Percentiles rank a stretch among this genome's conserved stretches.
Evolutionary conservation across 2,797 vertebrate genomes (phyloP).

Genomic region (Synanceia verrucosa): DNA sequence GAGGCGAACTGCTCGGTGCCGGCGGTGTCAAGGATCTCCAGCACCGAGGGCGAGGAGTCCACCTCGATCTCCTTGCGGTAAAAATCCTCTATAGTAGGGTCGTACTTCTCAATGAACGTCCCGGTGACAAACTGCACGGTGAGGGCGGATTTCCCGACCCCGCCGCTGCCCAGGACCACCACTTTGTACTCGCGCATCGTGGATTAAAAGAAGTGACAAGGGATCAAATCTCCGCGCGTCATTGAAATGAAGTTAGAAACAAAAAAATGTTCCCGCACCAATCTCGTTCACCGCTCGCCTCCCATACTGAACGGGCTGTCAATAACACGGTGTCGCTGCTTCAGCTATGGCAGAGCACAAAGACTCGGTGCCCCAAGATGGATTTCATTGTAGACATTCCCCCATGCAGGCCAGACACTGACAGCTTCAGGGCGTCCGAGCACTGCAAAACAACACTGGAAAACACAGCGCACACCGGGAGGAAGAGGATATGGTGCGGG

Average conservation of each 20-base stretch:
- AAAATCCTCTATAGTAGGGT: constrained; percentile 98
- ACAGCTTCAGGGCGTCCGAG: constrained; percentile 57
- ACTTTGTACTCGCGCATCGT: constrained; percentile 98
- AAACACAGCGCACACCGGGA: constrained; percentile 29
- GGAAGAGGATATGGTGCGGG: constrained; percentile 39
- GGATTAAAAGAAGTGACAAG: constrained; percentile 60
- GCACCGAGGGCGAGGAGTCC: constrained; percentile 94
- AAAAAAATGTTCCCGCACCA: constrained; percentile 44
- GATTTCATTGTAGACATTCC: constrained; percentile 79
- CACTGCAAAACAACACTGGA: constrained; percentile 43
- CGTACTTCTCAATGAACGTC: constrained; percentile 97
- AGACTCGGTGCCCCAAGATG: constrained; percentile 79
- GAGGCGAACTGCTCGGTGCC: constrained; percentile 98
- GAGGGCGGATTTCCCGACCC: constrained; percentile 96
- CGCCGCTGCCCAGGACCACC: constrained; percentile 97
- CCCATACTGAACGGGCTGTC: constrained; percentile 71
- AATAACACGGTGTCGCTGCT: constrained; percentile 64
- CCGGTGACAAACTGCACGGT: constrained; percentile 98
- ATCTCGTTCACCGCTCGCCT: constrained; percentile 62
- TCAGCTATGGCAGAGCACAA: constrained; percentile 82
- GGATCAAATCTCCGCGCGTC: constrained; percentile 69
- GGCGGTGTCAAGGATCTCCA: constrained; percentile 97
- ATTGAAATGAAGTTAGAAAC: constrained; percentile 68
- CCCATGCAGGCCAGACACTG: constrained; percentile 71
- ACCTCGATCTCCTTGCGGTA: constrained; percentile 99